Percentiles rank a stretch among this genome's conserved stretches.
These are phyloP conservation scores for Apolygus lucorum DNA, from an alignment of 1,140 invertebrate species.

Conservation along the genomic window DNA sequence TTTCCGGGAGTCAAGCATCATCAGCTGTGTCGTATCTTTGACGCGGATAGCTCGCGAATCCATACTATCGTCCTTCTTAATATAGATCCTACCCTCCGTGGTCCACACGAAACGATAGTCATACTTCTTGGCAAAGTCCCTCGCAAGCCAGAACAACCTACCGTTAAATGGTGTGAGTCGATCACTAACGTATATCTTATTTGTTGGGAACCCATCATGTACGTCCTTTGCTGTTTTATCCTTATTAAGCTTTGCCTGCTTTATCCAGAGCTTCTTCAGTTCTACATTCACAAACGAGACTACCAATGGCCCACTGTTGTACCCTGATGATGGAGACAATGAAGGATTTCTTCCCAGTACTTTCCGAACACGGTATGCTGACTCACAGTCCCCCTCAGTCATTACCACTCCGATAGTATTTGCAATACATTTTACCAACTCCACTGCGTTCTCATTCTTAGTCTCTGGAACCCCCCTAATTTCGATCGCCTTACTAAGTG, in stretches of 20 bases:
- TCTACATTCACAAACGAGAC: background rate
- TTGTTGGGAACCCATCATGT: background rate
- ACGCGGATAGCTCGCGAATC: background rate
- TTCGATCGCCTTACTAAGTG: background rate
- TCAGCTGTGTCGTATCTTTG: background rate
- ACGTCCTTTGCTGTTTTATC: background rate
- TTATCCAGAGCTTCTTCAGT: background rate
- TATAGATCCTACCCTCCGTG: background rate
- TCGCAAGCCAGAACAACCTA: background rate
- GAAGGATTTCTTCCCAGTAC: background rate
- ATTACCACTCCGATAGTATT: background rate
- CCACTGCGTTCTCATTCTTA: background rate
- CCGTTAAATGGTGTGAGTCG: background rate
- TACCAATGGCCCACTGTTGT: background rate
- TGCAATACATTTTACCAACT: background rate
- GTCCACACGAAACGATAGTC: background rate
- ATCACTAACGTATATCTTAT: background rate
- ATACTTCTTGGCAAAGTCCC: background rate
- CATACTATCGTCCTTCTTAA: background rate
- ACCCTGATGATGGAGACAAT: background rate
- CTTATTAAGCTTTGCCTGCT: background rate
- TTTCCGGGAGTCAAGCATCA: background rate
- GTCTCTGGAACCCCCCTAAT: background rate
- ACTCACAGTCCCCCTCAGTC: background rate
- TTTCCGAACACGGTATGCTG: background rate